Conservation (phyloP, 1,140 invertebrate genomes). For the Hyles euphorbiae region DNA sequence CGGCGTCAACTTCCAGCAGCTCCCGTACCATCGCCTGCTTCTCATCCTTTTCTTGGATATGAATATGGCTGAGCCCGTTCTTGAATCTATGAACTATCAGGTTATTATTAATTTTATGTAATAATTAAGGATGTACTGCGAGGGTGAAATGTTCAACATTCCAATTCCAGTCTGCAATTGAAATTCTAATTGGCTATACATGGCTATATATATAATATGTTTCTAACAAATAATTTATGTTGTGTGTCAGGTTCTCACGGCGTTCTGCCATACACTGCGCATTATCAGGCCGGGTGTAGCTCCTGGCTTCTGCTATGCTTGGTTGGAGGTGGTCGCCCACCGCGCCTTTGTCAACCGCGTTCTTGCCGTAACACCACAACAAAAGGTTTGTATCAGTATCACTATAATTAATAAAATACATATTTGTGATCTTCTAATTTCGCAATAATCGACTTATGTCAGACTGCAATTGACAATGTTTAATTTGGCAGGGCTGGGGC, state of each 20-base stretch:
- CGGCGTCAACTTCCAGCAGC: conserved; percentile 93
- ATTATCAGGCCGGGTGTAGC: conserved; percentile 95
- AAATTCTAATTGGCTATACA: too few species aligned
- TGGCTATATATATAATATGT: too few species aligned
- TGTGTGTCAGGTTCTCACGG: conserved; percentile 82
- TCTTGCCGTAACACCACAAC: conserved; percentile 90
- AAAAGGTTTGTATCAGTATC: conserved; percentile 74
- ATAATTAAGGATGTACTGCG: too few species aligned
- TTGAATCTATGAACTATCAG: conserved; percentile 95
- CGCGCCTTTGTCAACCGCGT: conserved; percentile 96
- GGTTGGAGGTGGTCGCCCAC: conserved; percentile 98
- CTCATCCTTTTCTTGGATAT: conserved; percentile 98
- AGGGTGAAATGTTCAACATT: too few species aligned
- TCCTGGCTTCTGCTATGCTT: conserved; percentile 98
- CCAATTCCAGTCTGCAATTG: too few species aligned
- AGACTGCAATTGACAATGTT: conserved; percentile 3
- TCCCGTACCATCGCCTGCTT: conserved; percentile 98
- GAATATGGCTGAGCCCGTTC: conserved; percentile 92
- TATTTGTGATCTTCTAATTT: neutral
- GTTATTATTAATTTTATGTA: conserved; percentile 20
- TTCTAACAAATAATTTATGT: too few species aligned
- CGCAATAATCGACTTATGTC: neutral
- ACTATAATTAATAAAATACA: neutral
- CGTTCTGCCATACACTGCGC: conserved; percentile 94
- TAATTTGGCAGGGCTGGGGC: conserved; percentile 82